Evolutionary conservation across 2,113 vertebrate genomes (phyloP).

Genomic region (Lophura nycthemera): DNA sequence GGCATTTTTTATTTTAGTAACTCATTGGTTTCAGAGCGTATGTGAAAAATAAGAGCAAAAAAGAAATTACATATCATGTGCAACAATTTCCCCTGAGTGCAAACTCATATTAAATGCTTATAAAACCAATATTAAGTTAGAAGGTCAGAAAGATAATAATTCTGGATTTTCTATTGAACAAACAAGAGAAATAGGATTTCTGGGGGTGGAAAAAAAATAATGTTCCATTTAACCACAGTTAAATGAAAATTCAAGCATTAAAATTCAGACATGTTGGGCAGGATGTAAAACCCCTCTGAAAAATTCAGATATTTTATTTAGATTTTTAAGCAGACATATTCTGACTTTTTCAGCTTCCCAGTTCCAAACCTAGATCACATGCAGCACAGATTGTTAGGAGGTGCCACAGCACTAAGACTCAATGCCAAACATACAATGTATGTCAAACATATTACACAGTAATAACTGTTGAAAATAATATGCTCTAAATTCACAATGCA

Average conservation of each 20-base stretch:
- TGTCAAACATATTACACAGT: not conserved
- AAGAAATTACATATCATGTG: not conserved
- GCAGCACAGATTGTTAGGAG: not conserved
- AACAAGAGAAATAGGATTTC: not conserved
- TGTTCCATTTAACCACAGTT: not conserved
- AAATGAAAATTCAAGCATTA: not conserved
- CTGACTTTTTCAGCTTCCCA: not conserved
- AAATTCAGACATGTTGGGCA: not conserved
- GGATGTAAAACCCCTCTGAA: not conserved
- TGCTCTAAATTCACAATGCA: not conserved
- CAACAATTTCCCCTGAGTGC: not conserved
- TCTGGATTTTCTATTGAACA: not conserved
- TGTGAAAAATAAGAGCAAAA: not conserved
- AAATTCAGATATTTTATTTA: not conserved
- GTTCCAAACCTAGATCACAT: not conserved
- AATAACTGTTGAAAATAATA: not conserved
- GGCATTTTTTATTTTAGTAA: not conserved
- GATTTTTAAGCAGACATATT: not conserved
- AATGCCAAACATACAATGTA: not conserved
- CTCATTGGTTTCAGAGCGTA: not conserved
- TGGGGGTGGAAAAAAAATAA: accelerated
- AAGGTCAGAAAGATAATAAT: not conserved
- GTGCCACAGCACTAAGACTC: not conserved
- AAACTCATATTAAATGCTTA: not conserved
- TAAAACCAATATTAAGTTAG: not conserved